Evolutionary conservation across 1,140 invertebrate genomes (phyloP), one percentile per base, ranked within the genome.

Genomic region (Nymphalis io): DNA sequence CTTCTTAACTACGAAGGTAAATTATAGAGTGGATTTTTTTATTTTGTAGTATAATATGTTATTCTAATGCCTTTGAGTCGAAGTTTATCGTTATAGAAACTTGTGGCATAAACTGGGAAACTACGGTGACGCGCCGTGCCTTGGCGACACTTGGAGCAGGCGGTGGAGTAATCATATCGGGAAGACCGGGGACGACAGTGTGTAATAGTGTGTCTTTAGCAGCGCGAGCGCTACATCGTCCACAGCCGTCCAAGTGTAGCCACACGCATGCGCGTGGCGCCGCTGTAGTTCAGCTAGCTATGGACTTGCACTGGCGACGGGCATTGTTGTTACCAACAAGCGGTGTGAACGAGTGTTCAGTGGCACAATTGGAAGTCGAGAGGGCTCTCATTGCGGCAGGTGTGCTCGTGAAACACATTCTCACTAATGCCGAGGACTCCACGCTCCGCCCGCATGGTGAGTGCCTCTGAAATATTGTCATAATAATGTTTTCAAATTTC

Each of bases 81-180:
- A 18, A 18, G 5, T 5, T 42, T 44, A 6, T 62, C 12, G n/a
- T 60, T 53, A 10, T 60, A 85, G 85, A 85, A 20, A 86, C 81
- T 0, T 88, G 85, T 64, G 85, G 81, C 12, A 40, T 61, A 13
- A 44, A 65, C n/a, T 85, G 84, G 82, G 62, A 65, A 2, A 51
- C 33, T n/a, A 44, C 65, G 18, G 74, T 84, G 38, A 68, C 72
- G 18, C 72, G 72, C 3, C 57, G 40, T 1, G 73, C 78, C 12
- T 64, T 82, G 57, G 60, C 60, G 2, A 68, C 75, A 16, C 66
- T 81, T 15, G 73, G 74, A 44, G 70, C 58, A 10, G 81, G 84
- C 27, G 78, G 75, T 4, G 68, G 60, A 20, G 79, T 78, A 10
- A 68, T 68, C 57, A 33, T 61, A n/a, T 61, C 61, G 38, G 83